Conservation (phyloP, 2,888 invertebrate species). For the Neoitamus cyanurus region DNA sequence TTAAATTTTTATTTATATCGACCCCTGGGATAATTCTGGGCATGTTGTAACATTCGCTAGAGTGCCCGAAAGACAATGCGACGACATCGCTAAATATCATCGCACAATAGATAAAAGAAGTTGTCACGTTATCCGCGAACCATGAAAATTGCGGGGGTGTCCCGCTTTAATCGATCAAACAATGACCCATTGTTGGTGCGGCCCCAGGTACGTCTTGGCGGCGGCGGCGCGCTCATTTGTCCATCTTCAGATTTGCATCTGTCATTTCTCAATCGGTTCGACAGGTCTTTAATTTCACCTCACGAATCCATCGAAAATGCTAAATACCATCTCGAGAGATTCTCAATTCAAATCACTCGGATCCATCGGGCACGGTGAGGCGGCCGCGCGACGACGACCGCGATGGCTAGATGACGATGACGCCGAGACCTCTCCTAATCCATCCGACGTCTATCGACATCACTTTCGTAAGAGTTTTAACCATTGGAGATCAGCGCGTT, state of each 20-base stretch:
- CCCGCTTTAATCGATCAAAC: not conserved
- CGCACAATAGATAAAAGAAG: constrained; percentile 17
- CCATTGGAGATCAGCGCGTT: constrained; percentile 41
- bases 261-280: constrained; percentile 40
- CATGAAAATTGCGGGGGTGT: constrained; percentile 7
- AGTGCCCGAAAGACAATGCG: not conserved
- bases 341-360: constrained; percentile 37
- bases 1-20: not conserved
- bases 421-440: constrained; percentile 45
- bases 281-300: constrained; percentile 45
- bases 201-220: not conserved
- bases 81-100: constrained; percentile 29
- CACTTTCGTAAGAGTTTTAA: constrained; percentile 42
- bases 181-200: not conserved
- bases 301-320: constrained; percentile 42
- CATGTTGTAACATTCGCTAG: not conserved
- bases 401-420: not conserved
- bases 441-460: constrained; percentile 35
- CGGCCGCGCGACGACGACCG: not conserved
- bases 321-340: constrained; percentile 40
- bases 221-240: not conserved
- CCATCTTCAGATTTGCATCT: constrained; percentile 42
- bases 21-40: not conserved
- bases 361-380: not conserved
- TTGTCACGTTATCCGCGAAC: constrained; percentile 18